A percentile compares a stretch with the other conserved stretches of the same genome.
phyloP scores from a whole-genome alignment of 2,113 vertebrate genomes.

The Acanthochromis polyacanthus region DNA sequence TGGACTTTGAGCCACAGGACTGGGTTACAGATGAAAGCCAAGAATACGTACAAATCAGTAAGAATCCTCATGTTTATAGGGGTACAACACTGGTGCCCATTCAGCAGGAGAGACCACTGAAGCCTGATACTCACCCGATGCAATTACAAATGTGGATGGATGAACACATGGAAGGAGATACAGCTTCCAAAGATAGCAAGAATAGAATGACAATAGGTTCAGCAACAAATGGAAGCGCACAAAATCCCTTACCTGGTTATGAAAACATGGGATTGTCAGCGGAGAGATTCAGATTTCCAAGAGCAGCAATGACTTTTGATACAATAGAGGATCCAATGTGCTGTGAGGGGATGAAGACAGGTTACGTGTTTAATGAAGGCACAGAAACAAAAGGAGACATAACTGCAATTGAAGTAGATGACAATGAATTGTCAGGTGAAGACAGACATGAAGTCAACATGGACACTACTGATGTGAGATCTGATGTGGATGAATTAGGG shows the following conservation, averaged over 20 bases:
- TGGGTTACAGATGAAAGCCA: conserved; percentile 54
- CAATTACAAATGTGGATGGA: conserved; percentile 4
- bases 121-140: conserved; percentile 16
- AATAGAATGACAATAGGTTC: background rate
- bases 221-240: conserved; percentile 19
- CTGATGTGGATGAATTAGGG: conserved; percentile 17
- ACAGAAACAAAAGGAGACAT: background rate
- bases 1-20: conserved; percentile 66
- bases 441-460: conserved; percentile 16
- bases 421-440: conserved; percentile 24
- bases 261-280: conserved; percentile 15
- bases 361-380: conserved; percentile 8
- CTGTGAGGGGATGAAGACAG: conserved; percentile 21
- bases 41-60: conserved; percentile 72
- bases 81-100: conserved; percentile 30
- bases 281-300: background rate
- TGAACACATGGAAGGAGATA: conserved; percentile 1
- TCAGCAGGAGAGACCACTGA: conserved; percentile 7
- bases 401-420: background rate
- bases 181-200: background rate
- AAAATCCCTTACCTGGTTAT: background rate
- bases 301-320: background rate
- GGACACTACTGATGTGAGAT: conserved; percentile 19
- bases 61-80: conserved; percentile 8
- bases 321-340: background rate